Percentiles rank a stretch among this genome's conserved stretches.
phyloP scores from a whole-genome alignment of 2,113 vertebrate species.

The Pipa parva region DNA sequence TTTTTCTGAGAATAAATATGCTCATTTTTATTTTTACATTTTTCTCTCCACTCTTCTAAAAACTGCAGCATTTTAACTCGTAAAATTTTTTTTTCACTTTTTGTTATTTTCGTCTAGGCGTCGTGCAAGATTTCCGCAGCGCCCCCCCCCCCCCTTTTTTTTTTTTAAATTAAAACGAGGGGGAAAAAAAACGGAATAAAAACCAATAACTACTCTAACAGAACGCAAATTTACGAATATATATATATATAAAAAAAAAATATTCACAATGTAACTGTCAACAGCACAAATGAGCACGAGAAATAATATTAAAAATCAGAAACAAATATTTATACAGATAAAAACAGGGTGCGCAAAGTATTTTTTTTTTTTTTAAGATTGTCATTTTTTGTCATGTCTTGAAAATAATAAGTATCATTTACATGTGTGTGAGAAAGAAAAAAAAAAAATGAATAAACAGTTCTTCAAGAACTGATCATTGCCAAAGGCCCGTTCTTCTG shows the following conservation, averaged over 20 bases:
- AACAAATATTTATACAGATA: slow-evolving; percentile 74
- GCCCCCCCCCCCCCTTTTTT: too few species aligned
- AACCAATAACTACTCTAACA: slow-evolving; percentile 74
- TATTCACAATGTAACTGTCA: slow-evolving; percentile 85
- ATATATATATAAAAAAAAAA: slow-evolving; percentile 71
- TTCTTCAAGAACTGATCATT: slow-evolving; percentile 33
- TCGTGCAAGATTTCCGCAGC: slow-evolving; percentile 81
- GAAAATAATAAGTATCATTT: slow-evolving; percentile 32
- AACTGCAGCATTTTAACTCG: slow-evolving; percentile 93
- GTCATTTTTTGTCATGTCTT: slow-evolving; percentile 57
- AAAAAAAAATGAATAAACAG: slow-evolving; percentile 10
- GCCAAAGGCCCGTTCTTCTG: slow-evolving; percentile 17
- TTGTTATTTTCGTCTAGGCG: slow-evolving; percentile 59
- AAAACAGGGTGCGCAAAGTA: slow-evolving; percentile 57
- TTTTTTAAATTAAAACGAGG: slow-evolving; percentile 60
- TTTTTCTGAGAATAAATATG: slow-evolving; percentile 85
- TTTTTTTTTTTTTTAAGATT: slow-evolving; percentile 51
- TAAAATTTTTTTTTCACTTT: slow-evolving; percentile 68
- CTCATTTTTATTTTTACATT: slow-evolving; percentile 60
- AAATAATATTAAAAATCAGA: slow-evolving; percentile 73
- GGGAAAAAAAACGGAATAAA: slow-evolving; percentile 49
- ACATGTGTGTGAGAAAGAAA: slow-evolving; percentile 24
- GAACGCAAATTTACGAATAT: slow-evolving; percentile 66
- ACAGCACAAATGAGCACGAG: slow-evolving; percentile 83
- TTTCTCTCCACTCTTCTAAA: slow-evolving; percentile 81